Evolutionary conservation across 2,888 invertebrate species (phyloP).

Genomic region (Panzeria rudis): DNA sequence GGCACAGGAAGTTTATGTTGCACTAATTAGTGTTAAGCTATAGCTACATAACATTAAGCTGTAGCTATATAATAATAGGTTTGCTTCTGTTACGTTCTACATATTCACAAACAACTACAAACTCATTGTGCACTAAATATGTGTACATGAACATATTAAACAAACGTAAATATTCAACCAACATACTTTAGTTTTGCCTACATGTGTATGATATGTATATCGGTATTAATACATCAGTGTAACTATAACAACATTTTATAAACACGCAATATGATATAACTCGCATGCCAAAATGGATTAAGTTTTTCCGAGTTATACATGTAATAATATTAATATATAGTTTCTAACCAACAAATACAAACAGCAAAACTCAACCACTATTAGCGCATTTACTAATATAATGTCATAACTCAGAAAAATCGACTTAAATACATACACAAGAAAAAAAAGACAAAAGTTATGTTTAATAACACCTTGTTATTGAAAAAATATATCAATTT

Average conservation of each 20-base stretch:
- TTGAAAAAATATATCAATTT: no score
- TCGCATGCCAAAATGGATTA: neutral
- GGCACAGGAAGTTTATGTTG: slow-evolving; percentile 57
- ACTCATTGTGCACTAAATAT: neutral
- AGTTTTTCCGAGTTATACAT: neutral
- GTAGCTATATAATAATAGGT: slow-evolving; percentile 19
- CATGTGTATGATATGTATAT: neutral
- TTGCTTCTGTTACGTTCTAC: neutral
- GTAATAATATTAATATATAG: neutral
- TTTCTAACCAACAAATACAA: neutral
- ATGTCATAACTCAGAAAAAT: neutral
- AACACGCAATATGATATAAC: slow-evolving; percentile 7
- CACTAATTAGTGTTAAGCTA: slow-evolving; percentile 66
- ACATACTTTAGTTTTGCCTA: neutral
- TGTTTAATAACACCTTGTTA: no score
- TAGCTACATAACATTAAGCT: slow-evolving; percentile 16
- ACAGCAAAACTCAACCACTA: neutral
- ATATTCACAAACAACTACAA: neutral
- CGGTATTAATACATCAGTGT: neutral
- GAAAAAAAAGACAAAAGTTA: no score
- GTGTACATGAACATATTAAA: neutral
- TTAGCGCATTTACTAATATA: neutral
- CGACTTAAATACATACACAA: no score
- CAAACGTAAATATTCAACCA: neutral
- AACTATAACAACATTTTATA: neutral